phyloP scores from a whole-genome alignment of 2,113 vertebrate species.

The Murina feae region DNA sequence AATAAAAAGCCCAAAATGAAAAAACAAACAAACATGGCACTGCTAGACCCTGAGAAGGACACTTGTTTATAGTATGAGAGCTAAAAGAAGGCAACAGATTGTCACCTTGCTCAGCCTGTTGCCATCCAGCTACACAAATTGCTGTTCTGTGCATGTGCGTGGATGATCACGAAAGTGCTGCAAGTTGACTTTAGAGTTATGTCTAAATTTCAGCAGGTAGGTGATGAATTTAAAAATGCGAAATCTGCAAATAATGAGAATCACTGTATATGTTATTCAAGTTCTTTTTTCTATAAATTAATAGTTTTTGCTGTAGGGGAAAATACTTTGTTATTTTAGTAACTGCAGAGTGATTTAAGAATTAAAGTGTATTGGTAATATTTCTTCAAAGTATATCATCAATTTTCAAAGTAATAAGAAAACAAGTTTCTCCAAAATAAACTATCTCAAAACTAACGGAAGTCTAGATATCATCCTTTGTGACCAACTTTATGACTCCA shows the following conservation, averaged over 20 bases:
- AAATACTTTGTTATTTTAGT: not conserved
- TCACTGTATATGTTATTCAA: not conserved
- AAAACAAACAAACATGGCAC: not conserved
- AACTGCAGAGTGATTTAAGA: not conserved
- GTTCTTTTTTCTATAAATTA: not conserved
- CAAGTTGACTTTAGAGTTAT: not conserved
- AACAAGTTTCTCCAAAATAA: constrained; percentile 26
- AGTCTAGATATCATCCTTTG: not conserved
- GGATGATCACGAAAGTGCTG: not conserved
- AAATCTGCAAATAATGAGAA: not conserved
- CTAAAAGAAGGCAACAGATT: not conserved
- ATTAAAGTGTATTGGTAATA: not conserved
- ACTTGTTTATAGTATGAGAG: not conserved
- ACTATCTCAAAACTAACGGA: not conserved
- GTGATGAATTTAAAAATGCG: not conserved
- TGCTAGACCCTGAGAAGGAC: not conserved
- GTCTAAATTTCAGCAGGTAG: not conserved
- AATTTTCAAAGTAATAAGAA: not conserved
- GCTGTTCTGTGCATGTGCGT: not conserved
- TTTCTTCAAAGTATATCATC: not conserved
- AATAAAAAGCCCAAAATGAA: not conserved
- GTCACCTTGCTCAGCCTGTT: not conserved
- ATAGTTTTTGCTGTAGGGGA: not conserved
- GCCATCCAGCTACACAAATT: not conserved
- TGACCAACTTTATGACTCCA: not conserved